Percentiles rank a stretch among this genome's conserved stretches.
phyloP scores from a whole-genome alignment of 64 coral and sea anemone genomes.

The Astreopora myriophthalma region DNA sequence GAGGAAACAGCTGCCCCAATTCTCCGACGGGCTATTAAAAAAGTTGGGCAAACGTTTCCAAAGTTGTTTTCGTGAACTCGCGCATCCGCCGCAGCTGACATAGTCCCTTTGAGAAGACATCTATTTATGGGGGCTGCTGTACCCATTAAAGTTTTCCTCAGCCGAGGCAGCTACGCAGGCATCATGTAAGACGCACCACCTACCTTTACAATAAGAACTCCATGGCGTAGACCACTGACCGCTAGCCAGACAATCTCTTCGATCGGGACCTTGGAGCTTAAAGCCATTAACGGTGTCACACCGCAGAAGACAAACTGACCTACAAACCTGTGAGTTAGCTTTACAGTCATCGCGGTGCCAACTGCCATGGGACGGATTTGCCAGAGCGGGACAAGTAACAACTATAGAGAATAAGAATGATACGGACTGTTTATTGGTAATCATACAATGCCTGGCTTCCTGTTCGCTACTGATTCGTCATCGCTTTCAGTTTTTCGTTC shows the following conservation, averaged over 20 bases:
- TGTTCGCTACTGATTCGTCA: too few species aligned
- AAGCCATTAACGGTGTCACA: conserved; percentile 78
- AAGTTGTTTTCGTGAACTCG: too few species aligned
- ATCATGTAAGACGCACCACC: neutral
- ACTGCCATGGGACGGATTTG: conserved; percentile 60
- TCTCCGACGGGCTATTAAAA: too few species aligned
- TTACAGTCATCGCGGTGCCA: conserved; percentile 88
- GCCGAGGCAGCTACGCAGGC: neutral
- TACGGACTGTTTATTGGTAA: too few species aligned
- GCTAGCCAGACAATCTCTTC: conserved; percentile 42
- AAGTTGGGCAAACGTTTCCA: too few species aligned
- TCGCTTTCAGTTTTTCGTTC: too few species aligned
- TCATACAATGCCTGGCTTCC: too few species aligned
- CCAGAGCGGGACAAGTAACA: conserved; percentile 72
- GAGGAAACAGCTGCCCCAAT: too few species aligned
- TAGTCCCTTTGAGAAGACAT: too few species aligned
- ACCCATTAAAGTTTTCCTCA: too few species aligned
- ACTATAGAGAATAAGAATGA: conserved; percentile 35
- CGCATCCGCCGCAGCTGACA: too few species aligned
- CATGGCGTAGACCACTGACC: conserved; percentile 88
- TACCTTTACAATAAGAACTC: conserved; percentile 94
- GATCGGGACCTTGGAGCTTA: conserved; percentile 51
- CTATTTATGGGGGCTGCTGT: too few species aligned
- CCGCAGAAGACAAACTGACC: conserved; percentile 68
- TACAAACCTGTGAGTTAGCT: conserved; percentile 61